phyloP scores from a whole-genome alignment of 1,140 invertebrate genomes.

The Caenorhabditis latens region DNA sequence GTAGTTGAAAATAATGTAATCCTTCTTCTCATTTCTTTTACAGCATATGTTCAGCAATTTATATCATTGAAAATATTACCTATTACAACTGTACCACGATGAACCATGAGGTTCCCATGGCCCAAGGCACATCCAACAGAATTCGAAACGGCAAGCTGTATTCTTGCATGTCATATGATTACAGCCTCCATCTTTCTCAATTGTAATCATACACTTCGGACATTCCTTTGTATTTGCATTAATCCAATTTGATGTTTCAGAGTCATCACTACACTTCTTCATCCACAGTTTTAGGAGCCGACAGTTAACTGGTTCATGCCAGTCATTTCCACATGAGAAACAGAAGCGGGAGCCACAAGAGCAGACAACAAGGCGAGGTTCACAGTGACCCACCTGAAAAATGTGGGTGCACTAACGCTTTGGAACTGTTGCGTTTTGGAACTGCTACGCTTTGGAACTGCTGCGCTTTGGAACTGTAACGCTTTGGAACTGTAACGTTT shows the following conservation, averaged over 20 bases:
- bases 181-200: conserved; percentile 97
- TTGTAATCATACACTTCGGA: conserved; percentile 96
- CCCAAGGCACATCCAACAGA: conserved; percentile 98
- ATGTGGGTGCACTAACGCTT: too few species aligned
- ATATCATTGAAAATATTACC: background rate
- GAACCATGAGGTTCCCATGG: conserved; percentile 98
- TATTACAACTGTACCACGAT: conserved; percentile 83
- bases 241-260: conserved; percentile 98
- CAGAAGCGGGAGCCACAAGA: conserved; percentile 83
- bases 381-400: conserved; percentile 83
- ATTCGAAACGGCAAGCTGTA: conserved; percentile 96
- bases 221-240: conserved; percentile 99
- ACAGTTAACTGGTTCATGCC: conserved; percentile 98
- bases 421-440: too few species aligned
- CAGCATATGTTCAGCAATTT: too few species aligned
- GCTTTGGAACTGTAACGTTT: too few species aligned
- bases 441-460: too few species aligned
- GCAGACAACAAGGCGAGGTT: conserved; percentile 91
- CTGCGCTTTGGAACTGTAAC: too few species aligned
- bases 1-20: too few species aligned
- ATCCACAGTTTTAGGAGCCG: conserved; percentile 93
- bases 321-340: conserved; percentile 96
- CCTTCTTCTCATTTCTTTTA: too few species aligned
- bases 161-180: conserved; percentile 99
- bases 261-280: conserved; percentile 99